These are phyloP conservation scores for Tadarida brasiliensis DNA, from an alignment of 2,797 vertebrate genomes.

Conservation along the genomic window DNA sequence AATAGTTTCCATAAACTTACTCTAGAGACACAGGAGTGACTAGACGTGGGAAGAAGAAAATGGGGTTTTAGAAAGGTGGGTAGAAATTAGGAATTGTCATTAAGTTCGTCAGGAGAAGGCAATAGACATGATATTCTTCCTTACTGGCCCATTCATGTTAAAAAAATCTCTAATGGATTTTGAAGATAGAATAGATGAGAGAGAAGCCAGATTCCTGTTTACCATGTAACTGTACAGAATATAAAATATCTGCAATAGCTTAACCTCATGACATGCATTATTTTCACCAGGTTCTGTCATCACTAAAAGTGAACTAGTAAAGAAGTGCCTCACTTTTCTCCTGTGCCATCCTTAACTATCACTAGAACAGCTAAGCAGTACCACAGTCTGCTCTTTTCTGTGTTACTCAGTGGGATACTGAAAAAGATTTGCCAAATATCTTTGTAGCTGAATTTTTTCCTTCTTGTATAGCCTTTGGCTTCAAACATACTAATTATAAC, in stretches of 20 bases:
- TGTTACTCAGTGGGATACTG: slow-evolving; percentile 33
- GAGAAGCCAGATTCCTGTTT: slow-evolving; percentile 28
- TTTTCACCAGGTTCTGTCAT: slow-evolving; percentile 38
- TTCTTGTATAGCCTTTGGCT: not conserved
- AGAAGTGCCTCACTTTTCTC: not conserved
- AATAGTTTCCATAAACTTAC: slow-evolving; percentile 67
- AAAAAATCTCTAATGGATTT: not conserved
- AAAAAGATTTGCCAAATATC: slow-evolving; percentile 58
- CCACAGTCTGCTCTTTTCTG: not conserved
- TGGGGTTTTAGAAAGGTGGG: not conserved
- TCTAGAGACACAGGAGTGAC: slow-evolving; percentile 52
- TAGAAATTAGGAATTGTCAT: slow-evolving; percentile 49
- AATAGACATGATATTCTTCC: not conserved
- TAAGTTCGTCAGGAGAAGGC: slow-evolving; percentile 57
- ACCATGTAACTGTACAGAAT: not conserved
- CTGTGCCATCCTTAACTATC: not conserved
- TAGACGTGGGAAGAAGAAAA: slow-evolving; percentile 51
- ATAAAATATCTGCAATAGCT: slow-evolving; percentile 32
- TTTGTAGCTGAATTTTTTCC: slow-evolving; percentile 22
- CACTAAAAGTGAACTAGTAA: slow-evolving; percentile 29
- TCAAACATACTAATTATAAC: slow-evolving; percentile 23
- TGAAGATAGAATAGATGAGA: not conserved
- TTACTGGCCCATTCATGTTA: not conserved
- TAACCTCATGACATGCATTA: not conserved
- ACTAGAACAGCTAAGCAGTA: not conserved